Base-by-base conservation (phyloP, 35 echinoderm and acorn worm species). In the Strongylocentrotus purpuratus region DNA sequence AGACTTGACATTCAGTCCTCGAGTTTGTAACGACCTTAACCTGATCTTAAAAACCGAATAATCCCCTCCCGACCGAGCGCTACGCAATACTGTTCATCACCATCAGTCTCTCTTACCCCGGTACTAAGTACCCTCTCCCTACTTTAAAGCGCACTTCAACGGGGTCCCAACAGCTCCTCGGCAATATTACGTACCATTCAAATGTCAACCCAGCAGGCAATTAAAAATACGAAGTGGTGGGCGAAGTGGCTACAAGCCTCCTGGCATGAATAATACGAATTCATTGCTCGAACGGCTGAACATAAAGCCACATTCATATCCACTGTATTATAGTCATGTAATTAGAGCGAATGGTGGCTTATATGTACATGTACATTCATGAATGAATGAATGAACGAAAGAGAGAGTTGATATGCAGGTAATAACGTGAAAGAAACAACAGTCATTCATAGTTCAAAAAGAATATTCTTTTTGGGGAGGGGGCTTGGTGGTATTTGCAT, bases 121-220 rank as follows among this genome's bases (percentile, higher is more conserved):
- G 50, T 2, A 55, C 11, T n/a, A 78, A 78, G 65, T 28, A 78
- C 65, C 65, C 4, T 28, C 65, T 14, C 52, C 17, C 17, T 59
- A 59, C 52, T 59, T 59, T 78, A 78, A 78, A 78, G 65, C 20
- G 65, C 65, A 78, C 65, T 78, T 28, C 28, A 78, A 22, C 20
- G 65, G 65, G 65, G 65, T 78, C 65, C 65, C 65, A 78, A 78
- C 65, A 78, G 65, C 65, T 78, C 65, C 8, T 28, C 7, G 8
- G 28, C 65, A 78, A 78, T 78, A n/a, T 78, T 78, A 78, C 65
- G 4, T 78, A 78, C 65, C 65, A 78, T 78, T 78, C 65, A 78
- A 78, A 78, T 78, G 65, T 78, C 65, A 78, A 78, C 65, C 65
- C 65, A 78, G 22, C 65, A 78, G 65, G 65, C 65, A 78, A 78